Percentiles rank a stretch among this genome's conserved stretches.
Conservation (phyloP, 2,113 vertebrate species). For the Setophaga kirtlandii region DNA sequence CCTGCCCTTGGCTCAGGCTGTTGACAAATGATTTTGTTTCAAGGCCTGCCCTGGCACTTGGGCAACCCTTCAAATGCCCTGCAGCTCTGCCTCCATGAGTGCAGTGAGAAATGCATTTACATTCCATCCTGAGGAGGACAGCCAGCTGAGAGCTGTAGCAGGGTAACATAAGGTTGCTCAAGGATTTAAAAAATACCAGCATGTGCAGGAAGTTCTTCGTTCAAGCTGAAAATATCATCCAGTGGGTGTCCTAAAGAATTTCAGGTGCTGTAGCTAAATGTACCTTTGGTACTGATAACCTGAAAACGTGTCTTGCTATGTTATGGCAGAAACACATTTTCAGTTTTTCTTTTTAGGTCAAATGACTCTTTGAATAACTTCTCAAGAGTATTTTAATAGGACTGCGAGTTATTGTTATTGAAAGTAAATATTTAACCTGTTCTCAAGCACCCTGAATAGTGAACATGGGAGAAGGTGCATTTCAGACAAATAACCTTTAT, state of each 20-base stretch:
- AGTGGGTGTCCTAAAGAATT: not conserved
- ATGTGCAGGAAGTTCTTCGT: not conserved
- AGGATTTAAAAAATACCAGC: not conserved
- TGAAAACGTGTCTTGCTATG: not conserved
- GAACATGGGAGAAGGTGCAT: not conserved
- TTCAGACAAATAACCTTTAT: not conserved
- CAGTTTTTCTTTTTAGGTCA: not conserved
- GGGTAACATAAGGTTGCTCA: not conserved
- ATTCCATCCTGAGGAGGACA: not conserved
- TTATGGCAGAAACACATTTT: not conserved
- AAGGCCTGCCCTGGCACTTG: not conserved
- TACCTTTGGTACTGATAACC: not conserved
- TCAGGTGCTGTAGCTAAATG: not conserved
- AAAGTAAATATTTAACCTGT: not conserved
- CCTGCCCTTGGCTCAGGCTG: not conserved
- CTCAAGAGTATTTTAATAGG: not conserved
- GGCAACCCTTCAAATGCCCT: not conserved
- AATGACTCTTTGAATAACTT: not conserved
- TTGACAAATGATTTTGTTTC: constrained; percentile 20
- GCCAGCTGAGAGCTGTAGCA: not conserved
- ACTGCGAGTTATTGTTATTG: not conserved
- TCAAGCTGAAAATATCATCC: not conserved
- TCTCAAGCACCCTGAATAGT: not conserved
- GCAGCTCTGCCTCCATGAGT: not conserved
- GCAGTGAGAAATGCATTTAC: not conserved